Conservation (phyloP, 2,888 invertebrate genomes). For the Ametastegia equiseti region DNA sequence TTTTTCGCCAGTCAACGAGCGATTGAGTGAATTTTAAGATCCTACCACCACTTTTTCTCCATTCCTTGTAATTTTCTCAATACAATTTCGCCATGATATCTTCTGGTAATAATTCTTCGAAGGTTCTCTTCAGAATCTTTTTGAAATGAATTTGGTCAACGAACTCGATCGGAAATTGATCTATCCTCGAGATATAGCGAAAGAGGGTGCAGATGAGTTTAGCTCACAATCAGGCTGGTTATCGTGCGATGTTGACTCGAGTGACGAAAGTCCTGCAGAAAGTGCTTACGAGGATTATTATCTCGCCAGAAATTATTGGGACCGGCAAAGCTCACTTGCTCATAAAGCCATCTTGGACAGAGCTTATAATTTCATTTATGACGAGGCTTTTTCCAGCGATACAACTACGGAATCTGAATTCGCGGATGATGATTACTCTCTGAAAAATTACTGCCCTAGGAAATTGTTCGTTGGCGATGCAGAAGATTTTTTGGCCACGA, state of each 20-base stretch:
- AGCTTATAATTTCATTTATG: conserved; percentile 3
- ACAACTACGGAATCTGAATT: neutral
- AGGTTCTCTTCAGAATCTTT: too few relatives aligned
- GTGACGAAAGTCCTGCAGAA: neutral
- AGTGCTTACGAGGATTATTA: conserved; percentile 7
- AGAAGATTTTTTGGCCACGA: neutral
- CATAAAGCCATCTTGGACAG: conserved; percentile 1
- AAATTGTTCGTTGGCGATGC: neutral
- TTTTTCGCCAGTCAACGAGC: neutral
- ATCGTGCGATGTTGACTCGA: neutral
- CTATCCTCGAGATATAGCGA: neutral
- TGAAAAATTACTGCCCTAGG: neutral
- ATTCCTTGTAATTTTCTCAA: neutral
- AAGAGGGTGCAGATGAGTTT: neutral
- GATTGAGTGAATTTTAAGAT: too few relatives aligned
- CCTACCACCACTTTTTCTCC: too few relatives aligned
- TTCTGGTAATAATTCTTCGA: neutral
- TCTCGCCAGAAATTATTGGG: neutral
- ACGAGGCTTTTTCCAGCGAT: conserved; percentile 4
- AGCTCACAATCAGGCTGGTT: neutral
- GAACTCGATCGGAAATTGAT: neutral
- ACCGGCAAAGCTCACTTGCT: neutral
- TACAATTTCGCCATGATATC: neutral
- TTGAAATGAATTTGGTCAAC: neutral
- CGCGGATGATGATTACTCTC: neutral